phyloP scores from a whole-genome alignment of 1,140 invertebrate genomes.

The Drosophila takahashii region DNA sequence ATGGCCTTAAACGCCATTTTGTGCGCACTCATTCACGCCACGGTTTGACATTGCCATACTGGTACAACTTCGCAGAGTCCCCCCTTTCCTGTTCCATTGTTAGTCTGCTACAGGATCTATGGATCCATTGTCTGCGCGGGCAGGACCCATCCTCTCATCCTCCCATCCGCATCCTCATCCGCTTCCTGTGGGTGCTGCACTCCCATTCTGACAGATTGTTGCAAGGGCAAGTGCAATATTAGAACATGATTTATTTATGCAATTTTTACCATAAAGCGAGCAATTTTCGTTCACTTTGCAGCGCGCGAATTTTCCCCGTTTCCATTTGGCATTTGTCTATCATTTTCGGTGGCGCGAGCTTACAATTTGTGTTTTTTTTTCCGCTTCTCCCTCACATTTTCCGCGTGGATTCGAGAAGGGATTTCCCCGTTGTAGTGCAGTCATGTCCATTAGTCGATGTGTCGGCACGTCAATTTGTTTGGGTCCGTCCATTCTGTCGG shows the following conservation, averaged over 20 bases:
- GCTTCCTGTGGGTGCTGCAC: slow-evolving; percentile 31
- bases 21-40: slow-evolving; percentile 76
- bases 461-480: slow-evolving; percentile 81
- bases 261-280: slow-evolving; percentile 74
- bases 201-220: slow-evolving; percentile 76
- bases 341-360: slow-evolving; percentile 61
- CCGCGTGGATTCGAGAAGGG: slow-evolving; percentile 12
- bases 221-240: slow-evolving; percentile 83
- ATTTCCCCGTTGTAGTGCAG: slow-evolving; percentile 45
- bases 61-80: not conserved
- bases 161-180: slow-evolving; percentile 27
- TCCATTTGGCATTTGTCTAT: slow-evolving; percentile 73
- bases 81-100: slow-evolving; percentile 43
- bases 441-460: slow-evolving; percentile 57
- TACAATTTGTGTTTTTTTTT: slow-evolving; percentile 64
- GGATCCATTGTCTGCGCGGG: slow-evolving; percentile 40
- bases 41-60: slow-evolving; percentile 46
- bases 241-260: slow-evolving; percentile 84
- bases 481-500: slow-evolving; percentile 46
- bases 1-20: slow-evolving; percentile 82
- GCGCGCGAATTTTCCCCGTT: slow-evolving; percentile 4
- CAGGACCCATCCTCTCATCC: slow-evolving; percentile 18
- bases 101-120: slow-evolving; percentile 16
- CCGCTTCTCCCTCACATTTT: not conserved
- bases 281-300: slow-evolving; percentile 37